A percentile compares a stretch with the other conserved stretches of the same genome.
phyloP scores from a whole-genome alignment of 2,797 vertebrate genomes.

The Spizella passerina region DNA sequence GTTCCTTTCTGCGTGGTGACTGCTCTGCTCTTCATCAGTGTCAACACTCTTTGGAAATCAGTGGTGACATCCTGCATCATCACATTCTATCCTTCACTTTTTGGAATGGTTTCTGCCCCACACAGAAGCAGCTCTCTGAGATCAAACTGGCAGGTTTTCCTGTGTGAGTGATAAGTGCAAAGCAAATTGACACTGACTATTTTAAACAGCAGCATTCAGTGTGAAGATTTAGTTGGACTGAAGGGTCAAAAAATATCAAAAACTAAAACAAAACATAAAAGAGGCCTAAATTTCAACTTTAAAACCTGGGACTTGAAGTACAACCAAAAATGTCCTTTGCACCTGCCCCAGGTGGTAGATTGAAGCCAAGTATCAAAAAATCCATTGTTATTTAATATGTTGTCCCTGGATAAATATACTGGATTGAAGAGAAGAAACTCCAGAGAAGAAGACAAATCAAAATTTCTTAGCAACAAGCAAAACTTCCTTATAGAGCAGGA shows the following conservation, averaged over 20 bases:
- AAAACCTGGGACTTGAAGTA: background rate
- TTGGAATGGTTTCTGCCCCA: background rate
- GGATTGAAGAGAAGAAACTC: background rate
- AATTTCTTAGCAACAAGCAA: background rate
- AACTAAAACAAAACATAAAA: background rate
- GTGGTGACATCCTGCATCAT: background rate
- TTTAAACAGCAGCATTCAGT: background rate
- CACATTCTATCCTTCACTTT: background rate
- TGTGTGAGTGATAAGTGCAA: background rate
- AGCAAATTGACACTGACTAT: background rate
- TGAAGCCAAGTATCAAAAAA: background rate
- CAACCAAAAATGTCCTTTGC: background rate
- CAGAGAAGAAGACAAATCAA: background rate
- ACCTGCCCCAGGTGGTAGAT: background rate
- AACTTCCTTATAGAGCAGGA: background rate
- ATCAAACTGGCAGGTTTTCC: conserved; percentile 15
- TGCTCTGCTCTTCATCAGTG: background rate
- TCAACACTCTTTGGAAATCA: background rate
- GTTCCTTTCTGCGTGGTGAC: background rate
- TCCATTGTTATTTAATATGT: background rate
- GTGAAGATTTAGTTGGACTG: background rate
- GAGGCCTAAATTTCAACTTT: background rate
- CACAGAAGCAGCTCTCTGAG: background rate
- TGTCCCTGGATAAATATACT: background rate
- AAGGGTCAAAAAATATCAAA: background rate